phyloP scores from a whole-genome alignment of 2,797 vertebrate genomes.

The Pangasius macronema region DNA sequence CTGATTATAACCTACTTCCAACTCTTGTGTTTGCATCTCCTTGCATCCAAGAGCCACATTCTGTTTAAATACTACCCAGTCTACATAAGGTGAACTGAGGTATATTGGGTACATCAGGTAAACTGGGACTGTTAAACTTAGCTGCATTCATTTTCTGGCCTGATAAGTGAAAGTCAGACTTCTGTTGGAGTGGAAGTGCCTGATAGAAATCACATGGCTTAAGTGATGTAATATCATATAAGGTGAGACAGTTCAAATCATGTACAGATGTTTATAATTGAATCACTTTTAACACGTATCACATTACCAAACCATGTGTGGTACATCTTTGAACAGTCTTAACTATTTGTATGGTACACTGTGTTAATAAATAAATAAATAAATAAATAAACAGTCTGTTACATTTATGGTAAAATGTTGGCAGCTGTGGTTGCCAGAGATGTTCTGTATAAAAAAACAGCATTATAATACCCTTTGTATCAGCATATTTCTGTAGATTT shows the following conservation, averaged over 20 bases:
- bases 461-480: no score
- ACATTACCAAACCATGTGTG: not conserved
- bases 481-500: not conserved
- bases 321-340: not conserved
- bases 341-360: not conserved
- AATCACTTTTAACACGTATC: not conserved
- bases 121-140: not conserved
- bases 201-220: not conserved
- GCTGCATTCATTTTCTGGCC: not conserved
- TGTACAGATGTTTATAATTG: not conserved
- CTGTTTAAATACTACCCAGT: not conserved
- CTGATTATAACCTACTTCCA: no score
- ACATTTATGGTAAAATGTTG: no score
- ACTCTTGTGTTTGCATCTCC: not conserved
- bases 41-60: not conserved
- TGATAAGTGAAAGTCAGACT: not conserved
- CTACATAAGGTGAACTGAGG: not conserved
- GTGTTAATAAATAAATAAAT: not conserved
- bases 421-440: no score
- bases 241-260: not conserved
- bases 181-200: not conserved
- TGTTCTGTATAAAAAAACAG: no score
- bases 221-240: not conserved
- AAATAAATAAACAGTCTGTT: no score
- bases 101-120: not conserved